phyloP scores from a whole-genome alignment of 2,888 invertebrate genomes.

The Hypercompe scribonia region DNA sequence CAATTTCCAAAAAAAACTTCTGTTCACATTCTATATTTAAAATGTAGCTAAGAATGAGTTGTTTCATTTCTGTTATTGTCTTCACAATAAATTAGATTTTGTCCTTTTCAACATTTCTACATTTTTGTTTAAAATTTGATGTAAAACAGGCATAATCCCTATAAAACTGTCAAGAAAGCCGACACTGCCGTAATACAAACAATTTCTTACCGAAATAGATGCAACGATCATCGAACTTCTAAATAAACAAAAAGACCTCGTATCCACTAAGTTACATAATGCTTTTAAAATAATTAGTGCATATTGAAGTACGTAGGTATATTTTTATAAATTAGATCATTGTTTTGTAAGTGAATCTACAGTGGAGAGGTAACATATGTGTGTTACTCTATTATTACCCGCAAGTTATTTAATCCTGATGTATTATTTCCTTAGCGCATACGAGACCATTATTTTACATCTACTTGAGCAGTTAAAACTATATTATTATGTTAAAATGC shows the following conservation, averaged over 20 bases:
- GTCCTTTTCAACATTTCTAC: background rate
- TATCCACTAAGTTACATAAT: slow-evolving; percentile 2
- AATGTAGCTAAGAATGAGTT: background rate
- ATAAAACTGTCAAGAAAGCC: slow-evolving; percentile 47
- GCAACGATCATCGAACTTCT: slow-evolving; percentile 70
- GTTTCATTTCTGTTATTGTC: background rate
- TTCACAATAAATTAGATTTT: background rate
- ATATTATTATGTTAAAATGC: slow-evolving; percentile 45
- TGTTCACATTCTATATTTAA: background rate
- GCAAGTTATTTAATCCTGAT: background rate
- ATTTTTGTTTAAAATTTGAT: background rate
- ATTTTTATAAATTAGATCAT: background rate
- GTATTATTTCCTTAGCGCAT: background rate
- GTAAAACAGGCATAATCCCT: slow-evolving; percentile 36
- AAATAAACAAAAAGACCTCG: slow-evolving; percentile 15
- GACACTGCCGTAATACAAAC: slow-evolving; percentile 75
- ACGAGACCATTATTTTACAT: slow-evolving; percentile 37
- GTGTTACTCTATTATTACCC: background rate
- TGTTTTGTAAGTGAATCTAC: background rate
- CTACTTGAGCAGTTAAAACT: slow-evolving; percentile 57
- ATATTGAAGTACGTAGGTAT: background rate
- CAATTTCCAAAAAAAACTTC: background rate
- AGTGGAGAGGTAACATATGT: background rate
- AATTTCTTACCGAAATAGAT: slow-evolving; percentile 81
- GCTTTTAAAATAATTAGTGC: background rate